phyloP scores from a whole-genome alignment of 30 jellyfish, hydroid and myxozoan species.

The Phacellophora camtschatica region DNA sequence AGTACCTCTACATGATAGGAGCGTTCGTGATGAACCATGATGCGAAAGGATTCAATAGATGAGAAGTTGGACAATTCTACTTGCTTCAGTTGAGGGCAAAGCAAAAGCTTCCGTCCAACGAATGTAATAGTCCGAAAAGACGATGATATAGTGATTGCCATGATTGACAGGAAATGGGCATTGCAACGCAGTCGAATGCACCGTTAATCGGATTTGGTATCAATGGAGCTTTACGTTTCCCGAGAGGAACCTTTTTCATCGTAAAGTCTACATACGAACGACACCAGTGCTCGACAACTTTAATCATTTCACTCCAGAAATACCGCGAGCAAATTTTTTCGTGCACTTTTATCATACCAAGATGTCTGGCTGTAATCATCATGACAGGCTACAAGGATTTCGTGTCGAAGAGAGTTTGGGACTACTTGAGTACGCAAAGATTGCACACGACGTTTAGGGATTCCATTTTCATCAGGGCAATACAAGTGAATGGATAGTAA shows the following conservation, averaged over 20 bases:
- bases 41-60: conserved; percentile 18
- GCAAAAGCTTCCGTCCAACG: conserved; percentile 40
- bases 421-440: conserved; percentile 15
- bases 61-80: neutral
- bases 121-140: conserved; percentile 6
- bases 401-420: conserved; percentile 34
- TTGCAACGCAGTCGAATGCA: neutral
- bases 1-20: conserved; percentile 8
- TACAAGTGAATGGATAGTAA: conserved; percentile 16
- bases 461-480: conserved; percentile 26
- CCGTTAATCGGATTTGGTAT: conserved; percentile 21
- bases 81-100: neutral
- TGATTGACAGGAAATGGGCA: conserved; percentile 23
- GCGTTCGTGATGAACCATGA: no score
- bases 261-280: neutral
- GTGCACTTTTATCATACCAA: conserved; percentile 26
- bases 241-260: neutral
- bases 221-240: conserved; percentile 4
- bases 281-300: conserved; percentile 54
- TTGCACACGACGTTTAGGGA: no score
- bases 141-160: conserved; percentile 30
- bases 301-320: conserved; percentile 33
- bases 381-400: conserved; percentile 28
- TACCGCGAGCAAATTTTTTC: conserved; percentile 28
- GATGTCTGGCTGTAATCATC: conserved; percentile 53